These are phyloP conservation scores for Diabrotica balteata DNA, from an alignment of 2,888 invertebrate species.

Conservation along the genomic window DNA sequence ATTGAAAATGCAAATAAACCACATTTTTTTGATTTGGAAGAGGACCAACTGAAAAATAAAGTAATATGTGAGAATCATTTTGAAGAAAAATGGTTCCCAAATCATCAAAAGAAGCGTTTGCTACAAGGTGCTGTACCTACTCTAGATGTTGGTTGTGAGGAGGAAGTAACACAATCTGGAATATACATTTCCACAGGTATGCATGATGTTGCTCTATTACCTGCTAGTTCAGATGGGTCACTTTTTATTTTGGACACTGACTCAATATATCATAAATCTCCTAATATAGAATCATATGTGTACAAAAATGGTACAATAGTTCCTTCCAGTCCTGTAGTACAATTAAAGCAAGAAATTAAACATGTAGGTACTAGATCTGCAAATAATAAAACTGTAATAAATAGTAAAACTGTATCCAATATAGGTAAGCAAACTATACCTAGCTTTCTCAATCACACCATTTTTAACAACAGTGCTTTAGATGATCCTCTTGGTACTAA, in stretches of 20 bases:
- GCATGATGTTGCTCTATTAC: conserved; percentile 50
- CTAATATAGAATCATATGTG: conserved; percentile 51
- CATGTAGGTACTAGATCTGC: background rate
- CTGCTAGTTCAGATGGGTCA: conserved; percentile 54
- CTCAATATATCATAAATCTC: conserved; percentile 46
- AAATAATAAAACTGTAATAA: conserved; percentile 18
- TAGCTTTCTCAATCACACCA: background rate
- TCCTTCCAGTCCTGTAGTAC: conserved; percentile 35
- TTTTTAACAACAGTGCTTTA: background rate
- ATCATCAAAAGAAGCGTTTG: conserved; percentile 65
- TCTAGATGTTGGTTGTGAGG: conserved; percentile 53
- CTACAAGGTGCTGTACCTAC: conserved; percentile 66
- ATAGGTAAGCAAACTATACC: background rate
- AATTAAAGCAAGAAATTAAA: conserved; percentile 20
- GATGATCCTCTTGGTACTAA: conserved; percentile 10
- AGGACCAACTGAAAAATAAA: conserved; percentile 68
- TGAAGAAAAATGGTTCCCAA: conserved; percentile 62
- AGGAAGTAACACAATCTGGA: conserved; percentile 29
- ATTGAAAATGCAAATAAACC: conserved; percentile 64
- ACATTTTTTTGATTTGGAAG: conserved; percentile 64
- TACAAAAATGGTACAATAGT: conserved; percentile 54
- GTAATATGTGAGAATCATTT: conserved; percentile 70
- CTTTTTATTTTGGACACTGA: conserved; percentile 55
- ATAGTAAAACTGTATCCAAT: conserved; percentile 23
- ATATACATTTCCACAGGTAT: conserved; percentile 28